Conservation (phyloP, 1,140 invertebrate genomes). For the Goniozus legneri region DNA sequence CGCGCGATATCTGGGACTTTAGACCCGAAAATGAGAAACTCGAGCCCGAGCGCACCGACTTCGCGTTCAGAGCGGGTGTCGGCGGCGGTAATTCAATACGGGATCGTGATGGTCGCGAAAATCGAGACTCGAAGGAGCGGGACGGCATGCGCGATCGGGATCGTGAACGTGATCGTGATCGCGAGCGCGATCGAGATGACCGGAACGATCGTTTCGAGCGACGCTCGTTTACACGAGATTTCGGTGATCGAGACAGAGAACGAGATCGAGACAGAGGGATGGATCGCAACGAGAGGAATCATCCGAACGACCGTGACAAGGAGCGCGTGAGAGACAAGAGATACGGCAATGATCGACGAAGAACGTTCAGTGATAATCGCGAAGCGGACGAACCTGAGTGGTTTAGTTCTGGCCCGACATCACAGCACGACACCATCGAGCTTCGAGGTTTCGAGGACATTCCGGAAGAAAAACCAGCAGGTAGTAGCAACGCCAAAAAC, state of each 20-base stretch:
- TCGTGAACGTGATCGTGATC: conserved; percentile 25
- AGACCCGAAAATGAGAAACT: conserved; percentile 50
- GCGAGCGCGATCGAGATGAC: conserved; percentile 33
- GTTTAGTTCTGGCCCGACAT: conserved; percentile 85
- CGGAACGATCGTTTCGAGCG: conserved; percentile 51
- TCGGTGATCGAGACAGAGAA: conserved; percentile 35
- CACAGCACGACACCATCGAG: conserved; percentile 90
- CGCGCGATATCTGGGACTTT: conserved; percentile 63
- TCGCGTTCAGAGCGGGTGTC: conserved; percentile 37
- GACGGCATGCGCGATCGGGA: conserved; percentile 29
- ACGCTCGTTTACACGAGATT: conserved; percentile 58
- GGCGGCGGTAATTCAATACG: conserved; percentile 28
- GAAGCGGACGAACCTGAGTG: conserved; percentile 65
- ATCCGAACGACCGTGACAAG: conserved; percentile 38
- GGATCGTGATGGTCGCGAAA: conserved; percentile 41
- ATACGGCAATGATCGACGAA: conserved; percentile 49
- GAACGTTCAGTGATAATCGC: conserved; percentile 51
- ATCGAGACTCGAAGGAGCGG: conserved; percentile 27
- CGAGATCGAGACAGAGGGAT: conserved; percentile 31
- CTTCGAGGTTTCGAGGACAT: conserved; percentile 83
- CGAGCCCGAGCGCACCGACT: conserved; percentile 43
- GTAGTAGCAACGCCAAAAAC: conserved; percentile 31
- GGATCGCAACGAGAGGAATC: conserved; percentile 29
- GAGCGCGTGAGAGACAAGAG: conserved; percentile 49
- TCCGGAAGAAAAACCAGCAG: conserved; percentile 49